These are phyloP conservation scores for Lasiurus cinereus DNA, from an alignment of 2,113 vertebrate species.

Conservation along the genomic window DNA sequence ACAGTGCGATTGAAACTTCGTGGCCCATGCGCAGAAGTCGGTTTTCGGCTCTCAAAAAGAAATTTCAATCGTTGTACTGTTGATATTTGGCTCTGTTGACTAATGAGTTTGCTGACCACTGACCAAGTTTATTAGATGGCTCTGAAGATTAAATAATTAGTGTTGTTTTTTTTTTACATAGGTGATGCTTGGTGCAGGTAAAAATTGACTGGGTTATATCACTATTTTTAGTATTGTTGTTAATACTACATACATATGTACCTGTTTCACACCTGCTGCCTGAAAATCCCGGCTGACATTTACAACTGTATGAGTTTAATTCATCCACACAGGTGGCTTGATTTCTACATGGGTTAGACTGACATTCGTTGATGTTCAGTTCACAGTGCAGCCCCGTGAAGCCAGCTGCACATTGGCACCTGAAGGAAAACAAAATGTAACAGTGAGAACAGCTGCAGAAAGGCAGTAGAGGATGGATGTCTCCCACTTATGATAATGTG, in stretches of 20 bases:
- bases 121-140: not conserved
- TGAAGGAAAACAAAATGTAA: constrained; percentile 72
- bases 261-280: constrained; percentile 99
- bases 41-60: too few species aligned
- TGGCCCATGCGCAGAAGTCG: too few species aligned
- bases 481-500: not conserved
- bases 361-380: constrained; percentile 95
- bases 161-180: not conserved
- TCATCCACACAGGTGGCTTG: constrained; percentile 95
- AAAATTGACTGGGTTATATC: not conserved
- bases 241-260: constrained; percentile 87
- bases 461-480: not conserved
- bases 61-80: too few species aligned
- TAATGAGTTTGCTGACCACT: too few species aligned
- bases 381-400: constrained; percentile 93
- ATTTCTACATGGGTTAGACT: constrained; percentile 95
- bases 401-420: constrained; percentile 94
- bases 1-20: too few species aligned
- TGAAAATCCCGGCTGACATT: constrained; percentile 98
- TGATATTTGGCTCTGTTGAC: too few species aligned
- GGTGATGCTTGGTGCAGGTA: not conserved
- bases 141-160: not conserved
- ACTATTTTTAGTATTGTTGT: constrained; percentile 24
- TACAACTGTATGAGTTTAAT: constrained; percentile 93
- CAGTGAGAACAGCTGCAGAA: not conserved